Evolutionary conservation across 1,140 invertebrate genomes (phyloP), one percentile per base, ranked within the genome.

Genomic region (Pogonognathellus flavescens): DNA sequence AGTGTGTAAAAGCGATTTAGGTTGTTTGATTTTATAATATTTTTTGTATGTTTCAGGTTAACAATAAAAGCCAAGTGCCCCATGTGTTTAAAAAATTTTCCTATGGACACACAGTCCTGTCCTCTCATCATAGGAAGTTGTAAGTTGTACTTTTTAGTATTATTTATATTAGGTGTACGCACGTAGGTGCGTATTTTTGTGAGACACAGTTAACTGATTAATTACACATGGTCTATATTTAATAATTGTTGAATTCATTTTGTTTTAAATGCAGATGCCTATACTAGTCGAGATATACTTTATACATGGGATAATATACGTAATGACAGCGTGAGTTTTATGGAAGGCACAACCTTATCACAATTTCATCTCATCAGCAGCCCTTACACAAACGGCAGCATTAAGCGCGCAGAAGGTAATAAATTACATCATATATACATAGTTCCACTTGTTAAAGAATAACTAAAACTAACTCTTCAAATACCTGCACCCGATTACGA

Each of bases 61-160:
- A 99, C 98, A 13, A 97, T 99, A 85, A 97, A 98, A 91, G 97
- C 98, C 1, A 97, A 96, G 87, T 99, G 98, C 91, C 97, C 97
- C 7, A 99, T 99, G 98, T 95, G 98, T 89, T 91, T 99, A 52
- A 93, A 95, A 88, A 96, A 97, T 90, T 99, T 99, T 92, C 98
- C 98, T 5, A 98, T 99, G 96, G 98, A 99, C 91, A 93, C 94
- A 25, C 97, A 97, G 90, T 95, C 94, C 0, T 99, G 97, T 90
- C 97, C 97, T 14, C 92, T 99, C 11, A 94, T 96, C 88, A 92
- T 99, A 60, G 97, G 97, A 86, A 98, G 97, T 90, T 99, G 97
- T 98, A 93, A 95, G 96, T 96, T 1, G 3, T 41, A 1, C 41
- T n/a, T n/a, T n/a, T n/a, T n/a, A n/a, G n/a, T 16, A 50, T n/a